Base-by-base conservation (phyloP, 2,888 invertebrate species). In the Tholera decimalis region DNA sequence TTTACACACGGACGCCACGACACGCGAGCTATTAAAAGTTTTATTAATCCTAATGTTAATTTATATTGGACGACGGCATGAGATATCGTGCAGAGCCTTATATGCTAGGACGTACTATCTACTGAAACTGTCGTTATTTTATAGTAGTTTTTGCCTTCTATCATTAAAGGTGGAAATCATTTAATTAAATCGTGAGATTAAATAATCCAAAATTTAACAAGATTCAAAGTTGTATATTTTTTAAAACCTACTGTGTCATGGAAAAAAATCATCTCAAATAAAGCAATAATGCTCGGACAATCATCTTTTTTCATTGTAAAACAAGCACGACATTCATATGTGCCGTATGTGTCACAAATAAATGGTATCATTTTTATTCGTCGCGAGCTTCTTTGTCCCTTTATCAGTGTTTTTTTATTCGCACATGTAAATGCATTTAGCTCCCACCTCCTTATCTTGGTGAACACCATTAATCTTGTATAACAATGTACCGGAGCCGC, bases 351-450 rank as follows among this genome's bases (percentile, higher is more conserved):
- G 78, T 37, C 76, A 62, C 70, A 67, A n/a, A 80, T 83, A 86
- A 88, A 86, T 84, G 85, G 75, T 83, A 84, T 85, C 84, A 88
- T 88, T 89, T 88, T 89, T 88, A 90, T 89, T 87, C 90, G 87
- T 87, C 80, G 87, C 89, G 82, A 89, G 88, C 87, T 90, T 89
- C 92, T 91, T 93, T 93, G 92, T 93, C 87, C 88, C 90, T 89
- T 93, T 94, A 94, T 94, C 95, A 89, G 91, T 83, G 83, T 88
- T 89, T 88, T 90, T 92, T 92, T 92, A 92, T 94, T 94, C 91
- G 91, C 95, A 94, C 94, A 95, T 94, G 94, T 94, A 93, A 95
- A 95, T 93, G 93, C 94, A 95, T 95, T 95, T 94, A 93, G 92
- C 93, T 92, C 91, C 93, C 93, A 93, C 91, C 89, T 89, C 83